Evolutionary conservation across 2,797 vertebrate species (phyloP).

Genomic region (Pipistrellus pipistrellus): DNA sequence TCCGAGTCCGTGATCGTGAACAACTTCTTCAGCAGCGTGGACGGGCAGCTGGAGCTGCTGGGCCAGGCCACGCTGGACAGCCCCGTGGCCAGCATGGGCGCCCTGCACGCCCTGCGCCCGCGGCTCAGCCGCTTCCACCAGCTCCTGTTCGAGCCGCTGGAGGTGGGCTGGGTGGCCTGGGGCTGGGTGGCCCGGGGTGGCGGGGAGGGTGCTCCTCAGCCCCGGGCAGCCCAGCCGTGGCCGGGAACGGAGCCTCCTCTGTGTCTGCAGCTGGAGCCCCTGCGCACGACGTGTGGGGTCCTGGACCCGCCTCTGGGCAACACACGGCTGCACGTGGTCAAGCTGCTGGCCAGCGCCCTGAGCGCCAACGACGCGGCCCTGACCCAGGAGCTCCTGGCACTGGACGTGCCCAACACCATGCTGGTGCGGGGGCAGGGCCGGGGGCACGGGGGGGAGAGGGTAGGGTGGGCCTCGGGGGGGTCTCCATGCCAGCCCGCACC

Average conservation of each 20-base stretch:
- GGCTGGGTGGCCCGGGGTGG: no score
- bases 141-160: slow-evolving; percentile 86
- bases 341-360: slow-evolving; percentile 86
- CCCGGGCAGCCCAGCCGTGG: fast-evolving
- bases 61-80: slow-evolving; percentile 80
- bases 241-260: background rate
- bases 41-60: slow-evolving; percentile 86
- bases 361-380: slow-evolving; percentile 80
- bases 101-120: slow-evolving; percentile 84
- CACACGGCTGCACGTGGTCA: slow-evolving; percentile 86
- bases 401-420: slow-evolving; percentile 86
- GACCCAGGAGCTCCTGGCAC: slow-evolving; percentile 84
- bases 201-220: background rate
- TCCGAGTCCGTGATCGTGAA: slow-evolving; percentile 83
- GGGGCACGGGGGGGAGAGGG: fast-evolving
- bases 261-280: slow-evolving; percentile 79
- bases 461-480: fast-evolving
- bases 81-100: slow-evolving; percentile 69
- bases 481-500: background rate
- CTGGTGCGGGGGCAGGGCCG: slow-evolving; percentile 77
- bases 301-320: slow-evolving; percentile 87
- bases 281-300: slow-evolving; percentile 86
- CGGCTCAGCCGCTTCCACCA: slow-evolving; percentile 84
- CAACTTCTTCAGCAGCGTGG: slow-evolving; percentile 86
- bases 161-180: slow-evolving; percentile 62